These are phyloP conservation scores for Macrocentrus cingulum DNA, from an alignment of 1,140 invertebrate genomes.

Conservation along the genomic window DNA sequence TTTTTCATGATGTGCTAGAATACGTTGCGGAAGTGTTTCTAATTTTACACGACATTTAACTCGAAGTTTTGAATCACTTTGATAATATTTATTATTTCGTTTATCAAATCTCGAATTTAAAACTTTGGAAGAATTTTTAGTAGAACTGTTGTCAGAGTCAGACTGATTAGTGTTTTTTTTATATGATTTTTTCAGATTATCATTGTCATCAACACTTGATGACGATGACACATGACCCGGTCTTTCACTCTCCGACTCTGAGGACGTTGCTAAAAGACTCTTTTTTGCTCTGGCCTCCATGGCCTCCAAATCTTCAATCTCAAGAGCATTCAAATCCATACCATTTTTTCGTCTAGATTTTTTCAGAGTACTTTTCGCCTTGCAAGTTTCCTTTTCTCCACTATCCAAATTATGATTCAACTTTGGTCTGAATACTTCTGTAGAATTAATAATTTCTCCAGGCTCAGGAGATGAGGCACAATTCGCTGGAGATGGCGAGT, in stretches of 20 bases:
- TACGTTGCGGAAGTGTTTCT: slow-evolving; percentile 29
- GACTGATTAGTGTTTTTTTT: slow-evolving; percentile 13
- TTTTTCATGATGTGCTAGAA: slow-evolving; percentile 32
- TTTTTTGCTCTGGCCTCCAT: not conserved
- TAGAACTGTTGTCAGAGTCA: slow-evolving; percentile 3
- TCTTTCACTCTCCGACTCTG: slow-evolving; percentile 4
- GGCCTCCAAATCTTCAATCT: not conserved
- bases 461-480: not conserved
- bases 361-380: not conserved
- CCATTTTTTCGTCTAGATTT: not conserved
- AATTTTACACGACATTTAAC: slow-evolving; percentile 33
- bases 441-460: not conserved
- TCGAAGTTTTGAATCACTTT: slow-evolving; percentile 37
- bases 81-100: slow-evolving; percentile 30
- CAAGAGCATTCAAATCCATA: not conserved
- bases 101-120: slow-evolving; percentile 21
- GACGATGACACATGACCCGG: too few relatives aligned
- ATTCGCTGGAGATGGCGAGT: too few relatives aligned
- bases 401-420: not conserved
- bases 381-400: not conserved
- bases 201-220: not conserved
- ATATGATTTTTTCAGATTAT: not conserved
- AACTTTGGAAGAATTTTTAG: slow-evolving; percentile 5
- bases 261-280: not conserved
- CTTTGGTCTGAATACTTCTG: not conserved